Evolutionary conservation across 2,113 vertebrate genomes (phyloP).

Genomic region (Corydoras sp.): DNA sequence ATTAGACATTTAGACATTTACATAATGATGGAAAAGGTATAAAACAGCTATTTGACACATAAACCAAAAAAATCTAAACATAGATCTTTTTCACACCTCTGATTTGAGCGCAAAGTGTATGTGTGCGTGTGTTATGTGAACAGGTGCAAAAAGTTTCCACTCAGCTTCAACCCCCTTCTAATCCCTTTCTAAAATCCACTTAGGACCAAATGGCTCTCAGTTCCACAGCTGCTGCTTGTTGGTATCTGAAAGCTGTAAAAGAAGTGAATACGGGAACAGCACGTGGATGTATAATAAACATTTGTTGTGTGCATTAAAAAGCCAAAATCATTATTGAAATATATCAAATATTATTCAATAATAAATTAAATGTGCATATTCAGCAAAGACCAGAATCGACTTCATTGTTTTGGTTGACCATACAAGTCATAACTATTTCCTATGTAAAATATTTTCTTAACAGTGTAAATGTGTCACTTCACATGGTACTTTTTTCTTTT

Average conservation of each 20-base stretch:
- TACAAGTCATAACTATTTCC: too few relatives aligned
- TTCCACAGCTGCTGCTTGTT: slow-evolving; percentile 28
- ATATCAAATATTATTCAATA: too few relatives aligned
- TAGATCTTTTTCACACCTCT: background rate
- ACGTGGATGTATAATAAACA: slow-evolving; percentile 31
- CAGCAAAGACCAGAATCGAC: too few relatives aligned
- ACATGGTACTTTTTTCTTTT: too few relatives aligned
- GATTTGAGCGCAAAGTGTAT: too few relatives aligned
- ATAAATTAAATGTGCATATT: too few relatives aligned
- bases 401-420: too few relatives aligned
- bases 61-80: background rate
- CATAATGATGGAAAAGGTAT: background rate
- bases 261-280: background rate
- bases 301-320: background rate
- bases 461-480: too few relatives aligned
- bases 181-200: slow-evolving; percentile 26
- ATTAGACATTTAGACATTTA: slow-evolving; percentile 4
- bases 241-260: slow-evolving; percentile 40
- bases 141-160: slow-evolving; percentile 23
- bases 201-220: slow-evolving; percentile 1
- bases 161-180: slow-evolving; percentile 23
- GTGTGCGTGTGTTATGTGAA: too few relatives aligned
- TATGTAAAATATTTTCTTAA: too few relatives aligned
- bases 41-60: slow-evolving; percentile 5
- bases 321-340: background rate